Conservation (phyloP, 2,797 vertebrate genomes). For the Danio tinwini region DNA sequence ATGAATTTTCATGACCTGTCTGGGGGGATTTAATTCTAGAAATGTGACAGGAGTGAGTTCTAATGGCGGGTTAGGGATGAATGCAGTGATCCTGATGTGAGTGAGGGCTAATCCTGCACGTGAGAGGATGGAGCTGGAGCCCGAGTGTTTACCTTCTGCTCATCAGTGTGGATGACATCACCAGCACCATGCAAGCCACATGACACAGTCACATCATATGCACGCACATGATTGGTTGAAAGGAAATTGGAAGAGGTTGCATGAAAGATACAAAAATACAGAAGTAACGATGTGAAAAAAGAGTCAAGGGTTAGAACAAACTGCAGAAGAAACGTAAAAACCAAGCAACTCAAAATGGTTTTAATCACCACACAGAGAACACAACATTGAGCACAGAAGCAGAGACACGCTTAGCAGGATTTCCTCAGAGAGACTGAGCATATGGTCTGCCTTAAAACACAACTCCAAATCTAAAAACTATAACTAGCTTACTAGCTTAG, state of each 20-base stretch:
- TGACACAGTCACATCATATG: constrained; percentile 94
- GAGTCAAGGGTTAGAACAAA: constrained; percentile 81
- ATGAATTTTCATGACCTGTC: constrained; percentile 50
- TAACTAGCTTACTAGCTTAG: not conserved
- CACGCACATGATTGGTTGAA: constrained; percentile 93
- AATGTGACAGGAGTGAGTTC: constrained; percentile 21
- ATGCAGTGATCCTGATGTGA: constrained; percentile 37
- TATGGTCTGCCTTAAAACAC: constrained; percentile 4
- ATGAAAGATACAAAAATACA: constrained; percentile 86
- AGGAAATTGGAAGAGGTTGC: constrained; percentile 90
- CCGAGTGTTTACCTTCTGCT: constrained; percentile 90
- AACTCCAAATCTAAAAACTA: constrained; percentile 1
- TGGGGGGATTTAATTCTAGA: constrained; percentile 28
- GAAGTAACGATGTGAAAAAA: constrained; percentile 80
- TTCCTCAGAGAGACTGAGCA: constrained; percentile 58
- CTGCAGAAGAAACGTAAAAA: constrained; percentile 66
- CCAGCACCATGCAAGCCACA: constrained; percentile 96
- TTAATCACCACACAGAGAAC: constrained; percentile 56
- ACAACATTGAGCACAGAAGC: constrained; percentile 57
- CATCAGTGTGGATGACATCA: constrained; percentile 88
- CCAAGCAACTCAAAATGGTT: constrained; percentile 52
- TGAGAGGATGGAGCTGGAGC: constrained; percentile 46
- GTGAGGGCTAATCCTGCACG: constrained; percentile 48
- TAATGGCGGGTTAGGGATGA: constrained; percentile 19
- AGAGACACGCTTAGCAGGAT: constrained; percentile 52